A percentile compares a stretch with the other conserved stretches of the same genome.
Evolutionary conservation across 2,113 vertebrate genomes (phyloP).

Genomic region (Telmatochromis sp.): DNA sequence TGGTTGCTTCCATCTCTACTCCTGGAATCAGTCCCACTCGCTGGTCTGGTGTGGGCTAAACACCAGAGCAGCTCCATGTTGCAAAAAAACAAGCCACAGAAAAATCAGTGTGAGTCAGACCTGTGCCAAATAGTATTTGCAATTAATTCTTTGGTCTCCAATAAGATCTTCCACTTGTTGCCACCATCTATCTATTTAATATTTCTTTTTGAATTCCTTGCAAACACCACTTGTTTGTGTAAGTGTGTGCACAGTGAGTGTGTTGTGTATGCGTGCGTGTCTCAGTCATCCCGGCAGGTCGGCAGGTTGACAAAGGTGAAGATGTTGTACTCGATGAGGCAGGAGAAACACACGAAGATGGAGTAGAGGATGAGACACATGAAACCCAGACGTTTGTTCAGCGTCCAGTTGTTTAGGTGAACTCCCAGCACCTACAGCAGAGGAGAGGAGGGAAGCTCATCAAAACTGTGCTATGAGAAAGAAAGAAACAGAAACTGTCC

Average conservation of each 20-base stretch:
- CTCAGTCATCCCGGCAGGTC: constrained; percentile 86
- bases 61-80: constrained; percentile 34
- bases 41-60: not conserved
- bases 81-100: constrained; percentile 17
- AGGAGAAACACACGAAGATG: constrained; percentile 97
- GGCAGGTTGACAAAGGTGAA: constrained; percentile 99
- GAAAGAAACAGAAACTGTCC: not conserved
- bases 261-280: not conserved
- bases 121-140: not conserved
- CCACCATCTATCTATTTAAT: not conserved
- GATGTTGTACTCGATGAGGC: constrained; percentile 98
- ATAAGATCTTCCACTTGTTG: not conserved
- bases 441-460: not conserved
- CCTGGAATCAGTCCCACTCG: not conserved
- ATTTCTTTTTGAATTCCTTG: not conserved
- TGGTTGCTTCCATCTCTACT: not conserved
- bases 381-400: constrained; percentile 88
- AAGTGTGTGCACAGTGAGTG: not conserved
- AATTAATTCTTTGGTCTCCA: not conserved
- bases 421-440: constrained; percentile 84
- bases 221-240: not conserved
- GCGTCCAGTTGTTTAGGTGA: constrained; percentile 92
- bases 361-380: constrained; percentile 87
- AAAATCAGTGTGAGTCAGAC: not conserved
- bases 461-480: not conserved